These are phyloP conservation scores for Deilephila porcellus DNA, from an alignment of 2,888 invertebrate genomes.

Conservation along the genomic window DNA sequence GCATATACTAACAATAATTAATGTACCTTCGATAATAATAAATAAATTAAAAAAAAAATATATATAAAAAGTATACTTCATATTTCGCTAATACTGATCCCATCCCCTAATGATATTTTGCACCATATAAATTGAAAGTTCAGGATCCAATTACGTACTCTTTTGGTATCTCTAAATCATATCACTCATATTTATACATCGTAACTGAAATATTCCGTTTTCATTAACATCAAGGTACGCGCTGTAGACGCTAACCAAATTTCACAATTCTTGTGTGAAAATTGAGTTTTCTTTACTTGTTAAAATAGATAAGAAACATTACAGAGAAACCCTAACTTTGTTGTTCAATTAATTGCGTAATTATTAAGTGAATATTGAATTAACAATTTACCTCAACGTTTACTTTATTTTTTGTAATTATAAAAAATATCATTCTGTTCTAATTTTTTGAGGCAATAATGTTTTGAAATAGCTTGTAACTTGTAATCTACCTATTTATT, in stretches of 20 bases:
- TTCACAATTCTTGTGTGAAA: not conserved
- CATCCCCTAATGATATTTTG: too few species aligned
- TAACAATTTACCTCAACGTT: not conserved
- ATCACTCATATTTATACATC: not conserved
- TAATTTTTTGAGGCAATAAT: not conserved
- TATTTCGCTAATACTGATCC: too few species aligned
- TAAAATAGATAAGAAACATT: constrained; percentile 3
- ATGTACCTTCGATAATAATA: too few species aligned
- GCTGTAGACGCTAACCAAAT: not conserved
- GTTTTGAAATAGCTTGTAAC: too few species aligned
- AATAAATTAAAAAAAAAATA: too few species aligned
- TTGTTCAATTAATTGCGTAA: constrained; percentile 8
- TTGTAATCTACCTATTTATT: too few species aligned
- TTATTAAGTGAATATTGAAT: constrained; percentile 1
- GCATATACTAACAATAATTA: too few species aligned
- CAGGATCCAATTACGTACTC: too few species aligned
- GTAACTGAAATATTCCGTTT: not conserved
- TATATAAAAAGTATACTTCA: too few species aligned
- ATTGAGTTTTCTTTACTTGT: constrained; percentile 12
- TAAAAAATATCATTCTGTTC: not conserved
- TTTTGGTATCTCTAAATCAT: not conserved
- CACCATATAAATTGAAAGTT: too few species aligned
- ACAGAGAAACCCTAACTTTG: not conserved
- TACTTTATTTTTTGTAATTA: not conserved
- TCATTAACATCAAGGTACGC: not conserved